Base-by-base conservation (phyloP, 2,113 vertebrate genomes). In the Cochlearius cochlearius region DNA sequence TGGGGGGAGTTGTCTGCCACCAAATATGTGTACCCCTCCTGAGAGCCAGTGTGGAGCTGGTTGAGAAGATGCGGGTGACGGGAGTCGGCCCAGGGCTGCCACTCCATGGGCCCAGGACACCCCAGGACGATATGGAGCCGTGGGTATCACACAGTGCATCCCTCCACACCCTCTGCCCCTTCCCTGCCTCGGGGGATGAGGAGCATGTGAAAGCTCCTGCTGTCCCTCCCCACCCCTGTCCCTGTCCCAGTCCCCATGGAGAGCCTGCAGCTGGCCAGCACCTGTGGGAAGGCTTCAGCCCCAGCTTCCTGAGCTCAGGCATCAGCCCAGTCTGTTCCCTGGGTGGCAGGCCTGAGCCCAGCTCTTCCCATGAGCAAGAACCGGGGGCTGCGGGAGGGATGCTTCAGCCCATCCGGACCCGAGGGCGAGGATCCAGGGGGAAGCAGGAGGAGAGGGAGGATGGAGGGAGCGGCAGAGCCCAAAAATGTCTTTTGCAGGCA, bases 401-500 rank as follows among this genome's bases (percentile, higher is more conserved):
- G 10, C 14, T 6, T 23, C 25, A 71, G 76, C 36, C 86, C 74
- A 34, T 67, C 66, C 10, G 27, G 55, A 41, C 47, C 12, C 19
- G 60, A 23, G 27, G 67, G 58, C 0, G 0, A 50, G 53, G 49
- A 59, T 74, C 77, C 3, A 3, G 59, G 83, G 79, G 93, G 88
- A 91, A 88, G 73, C 38, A 32, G 68, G 19, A 56, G 78, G 75
- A 45, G 39, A 78, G 22, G 63, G 72, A 29, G 84, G 90, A 59
- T 26, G 71, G 88, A 94, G 26, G 41, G 73, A 96, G 72, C 7
- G 0, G 89, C 62, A 1, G 1, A 79, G 88, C 81, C 96, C 92
- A 71, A 93, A 95, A 96, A 83, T 15, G 75, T 82, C 88, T 53
- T 94, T 92, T 4, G 50, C 81, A 63, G 92, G 80, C 71, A 32